Evolutionary conservation across 2,888 invertebrate genomes (phyloP), one percentile per base, ranked within the genome.

Genomic region (Hyles lineata): DNA sequence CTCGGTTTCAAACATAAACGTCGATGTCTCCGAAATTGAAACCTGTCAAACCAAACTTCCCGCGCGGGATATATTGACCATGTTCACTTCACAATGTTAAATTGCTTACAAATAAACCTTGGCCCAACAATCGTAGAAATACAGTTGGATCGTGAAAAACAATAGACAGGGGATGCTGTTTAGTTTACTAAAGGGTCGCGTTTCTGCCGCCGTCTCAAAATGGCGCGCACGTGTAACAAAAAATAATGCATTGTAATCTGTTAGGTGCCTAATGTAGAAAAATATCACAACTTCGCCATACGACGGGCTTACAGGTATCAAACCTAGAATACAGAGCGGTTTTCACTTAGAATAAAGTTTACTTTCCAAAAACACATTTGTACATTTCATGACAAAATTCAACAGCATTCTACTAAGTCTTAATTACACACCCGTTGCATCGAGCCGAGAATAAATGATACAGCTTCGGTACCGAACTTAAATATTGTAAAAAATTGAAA

Each of bases 331-430:
- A 93, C 92, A 92, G 91, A 92, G 86, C 86, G 86, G 88, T 85
- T 90, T 90, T 90, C 89, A 91, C 94, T 94, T 93, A 93, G 85
- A 91, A 91, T 91, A 92, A 89, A 87, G 87, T 93, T 93, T 93
- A 93, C 93, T 93, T 93, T 86, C 89, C 85, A 92, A 92, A 88
- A 93, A 93, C 91, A 93, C 92, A 94, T 95, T 95, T 95, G 94
- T 95, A 95, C 94, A 95, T 93, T 92, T 92, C 88, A 93, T 93
- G 93, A 92, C 92, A 92, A 92, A 93, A 92, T 92, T 93, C 91
- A 94, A 93, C 93, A 93, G 90, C 89, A 93, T 92, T 94, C 91
- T 90, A 92, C 92, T 91, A 92, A 92, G 90, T 91, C 93, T 93
- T 92, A 92, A 91, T 90, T 89, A 90, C 85, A 88, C 81, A 85